These are phyloP conservation scores for Heliocidaris erythrogramma DNA, from an alignment of 35 echinoderm and acorn worm genomes.

Conservation along the genomic window DNA sequence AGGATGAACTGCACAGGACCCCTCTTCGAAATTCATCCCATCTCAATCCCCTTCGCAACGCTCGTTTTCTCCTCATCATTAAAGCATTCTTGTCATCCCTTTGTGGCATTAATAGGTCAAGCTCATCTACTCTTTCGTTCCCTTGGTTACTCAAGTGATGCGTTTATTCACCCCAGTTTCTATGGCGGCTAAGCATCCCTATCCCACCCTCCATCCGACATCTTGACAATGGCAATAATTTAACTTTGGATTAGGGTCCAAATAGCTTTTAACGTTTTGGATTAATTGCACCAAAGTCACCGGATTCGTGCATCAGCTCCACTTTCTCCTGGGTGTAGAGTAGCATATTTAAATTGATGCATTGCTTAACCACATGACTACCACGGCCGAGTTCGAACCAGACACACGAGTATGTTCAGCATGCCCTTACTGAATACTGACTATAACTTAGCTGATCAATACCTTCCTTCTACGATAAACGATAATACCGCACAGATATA, in stretches of 20 bases:
- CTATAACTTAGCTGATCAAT: too few species aligned
- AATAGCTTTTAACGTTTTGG: neutral
- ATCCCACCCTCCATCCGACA: neutral
- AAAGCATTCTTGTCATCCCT: slow-evolving; percentile 4
- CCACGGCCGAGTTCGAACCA: too few species aligned
- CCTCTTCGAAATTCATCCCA: neutral
- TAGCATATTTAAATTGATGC: neutral
- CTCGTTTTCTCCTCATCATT: neutral
- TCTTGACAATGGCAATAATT: neutral
- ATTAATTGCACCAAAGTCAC: neutral
- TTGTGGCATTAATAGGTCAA: neutral
- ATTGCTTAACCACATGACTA: neutral
- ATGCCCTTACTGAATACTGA: too few species aligned
- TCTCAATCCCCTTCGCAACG: neutral
- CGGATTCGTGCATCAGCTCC: neutral
- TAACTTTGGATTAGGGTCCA: neutral
- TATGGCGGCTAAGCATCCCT: neutral
- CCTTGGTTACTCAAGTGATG: neutral
- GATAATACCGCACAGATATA: neutral
- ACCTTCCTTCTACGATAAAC: neutral
- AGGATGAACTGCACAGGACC: neutral
- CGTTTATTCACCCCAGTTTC: neutral
- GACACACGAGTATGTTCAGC: too few species aligned
- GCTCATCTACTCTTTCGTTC: neutral
- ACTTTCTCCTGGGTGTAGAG: neutral